These are phyloP conservation scores for Dynastes maya DNA, from an alignment of 2,888 invertebrate species.

Conservation along the genomic window DNA sequence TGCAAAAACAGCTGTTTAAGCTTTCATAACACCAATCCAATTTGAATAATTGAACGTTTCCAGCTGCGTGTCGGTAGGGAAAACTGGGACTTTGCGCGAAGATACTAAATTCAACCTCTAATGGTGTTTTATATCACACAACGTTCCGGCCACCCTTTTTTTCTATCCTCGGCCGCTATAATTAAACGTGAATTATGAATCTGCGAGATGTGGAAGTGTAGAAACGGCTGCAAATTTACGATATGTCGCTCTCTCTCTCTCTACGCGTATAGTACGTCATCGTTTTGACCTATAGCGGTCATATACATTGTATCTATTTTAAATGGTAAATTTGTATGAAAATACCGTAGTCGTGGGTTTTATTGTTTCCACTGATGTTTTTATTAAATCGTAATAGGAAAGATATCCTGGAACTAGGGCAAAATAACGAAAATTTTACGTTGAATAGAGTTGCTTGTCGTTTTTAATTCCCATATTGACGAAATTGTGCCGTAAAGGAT, in stretches of 20 bases:
- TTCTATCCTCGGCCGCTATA: constrained; percentile 11
- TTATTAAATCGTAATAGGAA: too few species aligned
- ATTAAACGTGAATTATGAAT: constrained; percentile 41
- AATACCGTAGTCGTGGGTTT: too few species aligned
- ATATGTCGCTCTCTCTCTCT: neutral
- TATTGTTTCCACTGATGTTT: too few species aligned
- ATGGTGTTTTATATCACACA: constrained; percentile 29
- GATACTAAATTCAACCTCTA: constrained; percentile 17
- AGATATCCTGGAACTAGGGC: too few species aligned
- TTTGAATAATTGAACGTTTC: constrained; percentile 40
- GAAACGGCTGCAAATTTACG: neutral
- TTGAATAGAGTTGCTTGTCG: too few species aligned
- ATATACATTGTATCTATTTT: too few species aligned
- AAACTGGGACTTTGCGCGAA: constrained; percentile 14
- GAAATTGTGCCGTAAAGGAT: too few species aligned
- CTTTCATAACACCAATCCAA: constrained; percentile 33
- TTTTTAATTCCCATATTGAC: too few species aligned
- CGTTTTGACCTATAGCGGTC: too few species aligned
- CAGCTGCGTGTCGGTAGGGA: constrained; percentile 5
- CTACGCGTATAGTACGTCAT: neutral
- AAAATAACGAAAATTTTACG: too few species aligned
- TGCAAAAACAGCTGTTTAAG: constrained; percentile 32
- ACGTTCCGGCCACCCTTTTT: neutral
- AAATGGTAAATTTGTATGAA: too few species aligned
- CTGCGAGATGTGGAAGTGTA: constrained; percentile 13